Conservation (phyloP, 2,797 vertebrate species). For the Potorous gilbertii region DNA sequence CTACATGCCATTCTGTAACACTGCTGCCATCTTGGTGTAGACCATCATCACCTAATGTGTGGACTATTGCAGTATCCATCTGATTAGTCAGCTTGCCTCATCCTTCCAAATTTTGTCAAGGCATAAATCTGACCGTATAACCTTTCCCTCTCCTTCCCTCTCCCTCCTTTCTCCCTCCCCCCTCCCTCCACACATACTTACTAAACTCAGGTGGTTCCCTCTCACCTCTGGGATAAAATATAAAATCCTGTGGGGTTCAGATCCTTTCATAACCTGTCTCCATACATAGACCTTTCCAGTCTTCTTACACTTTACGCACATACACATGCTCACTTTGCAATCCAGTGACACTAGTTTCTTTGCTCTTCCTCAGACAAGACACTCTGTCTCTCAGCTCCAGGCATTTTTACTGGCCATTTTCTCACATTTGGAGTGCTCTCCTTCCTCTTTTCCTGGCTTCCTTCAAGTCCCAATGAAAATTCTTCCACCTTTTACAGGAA, state of each 20-base stretch:
- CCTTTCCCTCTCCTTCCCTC: background rate
- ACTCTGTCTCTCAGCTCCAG: background rate
- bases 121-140: background rate
- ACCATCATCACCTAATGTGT: background rate
- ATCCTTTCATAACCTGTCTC: background rate
- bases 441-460: background rate
- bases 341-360: background rate
- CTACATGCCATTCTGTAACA: background rate
- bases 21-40: background rate
- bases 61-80: background rate
- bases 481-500: background rate
- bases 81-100: background rate
- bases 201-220: background rate
- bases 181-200: background rate
- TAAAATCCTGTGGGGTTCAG: background rate
- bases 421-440: background rate
- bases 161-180: fast-evolving
- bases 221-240: background rate
- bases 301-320: background rate
- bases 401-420: background rate
- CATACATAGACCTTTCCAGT: too few species aligned
- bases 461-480: background rate
- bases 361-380: background rate
- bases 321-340: too few species aligned
- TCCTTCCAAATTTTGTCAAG: background rate